Conservation (phyloP, 1,140 invertebrate species). For the Chlorops oryzae region DNA sequence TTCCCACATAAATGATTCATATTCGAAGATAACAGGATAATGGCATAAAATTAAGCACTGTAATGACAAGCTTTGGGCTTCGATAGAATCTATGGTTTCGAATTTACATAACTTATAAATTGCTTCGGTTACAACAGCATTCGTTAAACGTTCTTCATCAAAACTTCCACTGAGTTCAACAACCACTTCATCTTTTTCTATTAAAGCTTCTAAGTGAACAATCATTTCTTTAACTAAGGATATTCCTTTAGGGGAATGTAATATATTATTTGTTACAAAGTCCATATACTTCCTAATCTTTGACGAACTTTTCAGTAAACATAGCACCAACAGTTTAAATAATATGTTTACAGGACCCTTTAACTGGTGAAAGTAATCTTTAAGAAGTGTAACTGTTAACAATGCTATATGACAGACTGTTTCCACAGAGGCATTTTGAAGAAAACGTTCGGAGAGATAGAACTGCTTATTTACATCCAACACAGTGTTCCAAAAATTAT, state of each 20-base stretch:
- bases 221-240: slow-evolving; percentile 53
- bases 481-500: slow-evolving; percentile 62
- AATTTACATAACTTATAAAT: slow-evolving; percentile 28
- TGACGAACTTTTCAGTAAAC: slow-evolving; percentile 51
- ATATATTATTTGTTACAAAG: slow-evolving; percentile 36
- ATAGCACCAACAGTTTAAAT: slow-evolving; percentile 59
- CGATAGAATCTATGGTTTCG: slow-evolving; percentile 48
- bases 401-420: slow-evolving; percentile 57
- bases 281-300: slow-evolving; percentile 45
- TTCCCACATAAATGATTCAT: slow-evolving; percentile 44
- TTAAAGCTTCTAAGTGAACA: slow-evolving; percentile 54
- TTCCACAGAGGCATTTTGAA: slow-evolving; percentile 64
- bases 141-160: slow-evolving; percentile 45
- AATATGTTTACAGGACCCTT: slow-evolving; percentile 55
- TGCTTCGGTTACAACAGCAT: slow-evolving; percentile 36
- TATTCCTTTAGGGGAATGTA: slow-evolving; percentile 37
- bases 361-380: slow-evolving; percentile 56
- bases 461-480: slow-evolving; percentile 69
- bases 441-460: slow-evolving; percentile 77
- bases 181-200: slow-evolving; percentile 55
- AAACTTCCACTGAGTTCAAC: slow-evolving; percentile 40
- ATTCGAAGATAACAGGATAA: slow-evolving; percentile 57
- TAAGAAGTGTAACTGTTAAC: slow-evolving; percentile 59
- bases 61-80: slow-evolving; percentile 53
- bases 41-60: slow-evolving; percentile 62